Base-by-base conservation (phyloP, 2,888 invertebrate genomes). In the Morpho deidamia region DNA sequence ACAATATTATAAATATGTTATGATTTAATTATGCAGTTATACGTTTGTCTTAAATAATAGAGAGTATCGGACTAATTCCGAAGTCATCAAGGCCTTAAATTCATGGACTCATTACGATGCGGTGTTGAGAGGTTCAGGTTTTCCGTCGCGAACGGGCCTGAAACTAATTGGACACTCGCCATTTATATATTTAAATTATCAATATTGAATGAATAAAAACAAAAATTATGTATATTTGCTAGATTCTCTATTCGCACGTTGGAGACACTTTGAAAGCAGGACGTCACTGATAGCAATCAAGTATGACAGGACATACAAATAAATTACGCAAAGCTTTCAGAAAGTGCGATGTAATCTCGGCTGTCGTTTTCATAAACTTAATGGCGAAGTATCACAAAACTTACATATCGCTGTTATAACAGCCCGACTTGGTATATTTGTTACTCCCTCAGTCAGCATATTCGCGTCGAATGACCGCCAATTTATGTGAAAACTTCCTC, bases 321-420 rank as follows among this genome's bases (percentile, higher is more conserved):
- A 78, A 82, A 86, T 85, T 82, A 83, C 84, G 80, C 79, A 83
- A 86, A 86, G 83, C 86, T 87, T 79, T 84, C 83, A 79, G 81
- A 85, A 82, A 85, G 84, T 84, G 83, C 83, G 86, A 87, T 87
- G 81, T 87, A 87, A 88, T 88, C 86, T 85, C 79, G 73, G 70
- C 78, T 75, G 77, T 81, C 85, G 85, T 86, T 87, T 83, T 84
- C 88, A 88, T 87, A 88, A 88, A 89, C 82, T 87, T 88, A 88
- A 89, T 67, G 69, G 88, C 81, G 78, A 86, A 87, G 86, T 88
- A 87, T 87, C 84, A 87, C 82, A 81, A 85, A 89, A 88, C 81
- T 87, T 86, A 88, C 87, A 88, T 87, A 89, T 85, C 85, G 85
- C 83, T 79, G 86, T 87, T 89, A 87, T 89, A 89, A 87, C 87